Base-by-base conservation (phyloP, 2,797 vertebrate species). In the Poeciliopsis presidionis region DNA sequence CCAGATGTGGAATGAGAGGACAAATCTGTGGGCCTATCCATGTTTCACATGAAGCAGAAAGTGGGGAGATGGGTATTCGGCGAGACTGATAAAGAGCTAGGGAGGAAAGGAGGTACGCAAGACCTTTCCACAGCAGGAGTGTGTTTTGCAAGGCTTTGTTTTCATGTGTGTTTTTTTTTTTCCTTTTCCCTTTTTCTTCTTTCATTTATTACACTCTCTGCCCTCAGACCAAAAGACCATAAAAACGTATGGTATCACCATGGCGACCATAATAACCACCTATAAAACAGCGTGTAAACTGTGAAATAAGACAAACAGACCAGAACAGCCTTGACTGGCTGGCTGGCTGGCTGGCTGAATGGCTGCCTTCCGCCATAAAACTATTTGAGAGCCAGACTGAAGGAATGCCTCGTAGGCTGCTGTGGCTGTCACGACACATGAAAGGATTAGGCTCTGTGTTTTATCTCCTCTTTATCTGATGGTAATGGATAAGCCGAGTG, bases 1-100 rank as follows among this genome's bases (percentile, higher is more conserved):
- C 96, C 96, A 96, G 96, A 97, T 96, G 97, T 95, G 94, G 92
- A 91, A 96, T 92, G 91, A 90, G 91, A 87, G 91, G 89, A 92
- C 91, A 88, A 90, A 89, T 90, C 85, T 80, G 82, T 78, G 87
- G 91, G 95, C 92, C 89, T 84, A 89, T 94, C 93, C 94, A 94
- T 95, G 96, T 96, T 95, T 93, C 92, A 91, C 93, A 90, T 87
- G 89, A 75, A 85, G 87, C 85, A 79, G 86, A 92, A 80, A 87
- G 91, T 33, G 70, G 79, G 81, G 81, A 92, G 91, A 90, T 86
- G 86, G 92, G 93, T 88, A 95, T 92, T 94, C 93, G 90, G 87
- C 72, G 78, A 84, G 92, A 86, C 90, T 92, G 94, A 94, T 95
- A 93, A 91, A 93, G 91, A 86, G 82, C 5, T 70, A 80, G 83